Percentiles rank a stretch among this genome's conserved stretches.
phyloP scores from a whole-genome alignment of 2,888 invertebrate genomes.

The Timandra comae region DNA sequence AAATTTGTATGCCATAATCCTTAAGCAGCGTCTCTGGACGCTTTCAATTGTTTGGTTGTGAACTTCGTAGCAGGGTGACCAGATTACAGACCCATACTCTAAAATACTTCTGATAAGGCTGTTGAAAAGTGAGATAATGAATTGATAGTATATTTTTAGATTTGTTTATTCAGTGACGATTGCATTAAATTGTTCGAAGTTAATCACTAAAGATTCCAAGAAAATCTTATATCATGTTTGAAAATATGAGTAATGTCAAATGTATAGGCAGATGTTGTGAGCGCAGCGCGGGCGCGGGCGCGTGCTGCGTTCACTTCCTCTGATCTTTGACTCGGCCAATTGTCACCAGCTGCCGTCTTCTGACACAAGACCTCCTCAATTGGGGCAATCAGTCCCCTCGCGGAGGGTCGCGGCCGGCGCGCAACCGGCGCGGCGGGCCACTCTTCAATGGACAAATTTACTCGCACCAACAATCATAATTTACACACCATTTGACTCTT shows the following conservation, averaged over 20 bases:
- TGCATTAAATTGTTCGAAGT: no score
- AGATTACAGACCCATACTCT: no score
- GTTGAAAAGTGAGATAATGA: no score
- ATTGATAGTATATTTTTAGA: no score
- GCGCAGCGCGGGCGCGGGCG: conserved; percentile 38
- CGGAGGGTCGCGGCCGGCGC: conserved; percentile 20
- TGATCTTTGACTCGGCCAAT: conserved; percentile 73
- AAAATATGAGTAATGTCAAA: not conserved
- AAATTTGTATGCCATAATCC: no score
- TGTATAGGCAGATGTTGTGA: conserved; percentile 10
- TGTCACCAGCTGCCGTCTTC: conserved; percentile 66
- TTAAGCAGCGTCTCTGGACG: no score
- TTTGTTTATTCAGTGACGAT: no score
- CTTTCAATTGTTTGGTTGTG: no score
- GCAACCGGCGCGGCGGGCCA: conserved; percentile 30
- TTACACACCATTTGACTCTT: conserved; percentile 18
- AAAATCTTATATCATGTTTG: not conserved
- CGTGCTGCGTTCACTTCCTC: conserved; percentile 68
- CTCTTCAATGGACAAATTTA: conserved; percentile 33
- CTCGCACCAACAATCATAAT: conserved; percentile 16
- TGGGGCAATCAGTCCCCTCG: conserved; percentile 40
- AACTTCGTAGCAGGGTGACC: no score
- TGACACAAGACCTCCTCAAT: conserved; percentile 53
- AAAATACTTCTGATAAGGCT: no score
- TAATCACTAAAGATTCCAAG: not conserved